Evolutionary conservation across 92 coral and sea anemone genomes (phyloP).

Genomic region (Heteractis magnifica): DNA sequence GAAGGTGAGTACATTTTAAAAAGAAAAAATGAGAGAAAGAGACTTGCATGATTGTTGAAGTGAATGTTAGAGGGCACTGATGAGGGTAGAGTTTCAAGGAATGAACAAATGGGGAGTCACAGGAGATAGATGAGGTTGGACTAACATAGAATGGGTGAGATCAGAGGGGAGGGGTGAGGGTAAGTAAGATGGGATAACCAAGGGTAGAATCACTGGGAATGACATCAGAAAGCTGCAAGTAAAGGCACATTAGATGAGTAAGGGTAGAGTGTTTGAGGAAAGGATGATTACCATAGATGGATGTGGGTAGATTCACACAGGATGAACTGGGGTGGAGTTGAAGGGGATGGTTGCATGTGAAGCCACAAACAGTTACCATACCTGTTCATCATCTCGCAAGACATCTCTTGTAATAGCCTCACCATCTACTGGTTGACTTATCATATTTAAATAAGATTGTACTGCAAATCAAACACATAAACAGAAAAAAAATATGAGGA

Average conservation of each 20-base stretch:
- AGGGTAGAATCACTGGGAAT: not conserved
- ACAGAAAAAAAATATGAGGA: not conserved
- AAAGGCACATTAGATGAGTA: no score
- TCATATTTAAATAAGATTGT: constrained; percentile 74
- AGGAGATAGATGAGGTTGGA: not conserved
- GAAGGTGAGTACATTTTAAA: not conserved
- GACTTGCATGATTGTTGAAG: no score
- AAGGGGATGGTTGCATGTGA: no score
- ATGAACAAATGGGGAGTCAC: no score
- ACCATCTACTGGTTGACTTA: constrained; percentile 61
- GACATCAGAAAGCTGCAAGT: not conserved
- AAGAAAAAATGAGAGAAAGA: not conserved
- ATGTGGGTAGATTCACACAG: not conserved
- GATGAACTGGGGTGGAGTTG: no score
- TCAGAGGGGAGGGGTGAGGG: not conserved
- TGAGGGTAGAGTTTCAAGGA: no score
- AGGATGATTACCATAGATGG: not conserved
- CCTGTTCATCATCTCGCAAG: constrained; percentile 94
- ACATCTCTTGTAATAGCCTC: constrained; percentile 68
- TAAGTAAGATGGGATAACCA: no score
- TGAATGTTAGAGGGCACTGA: no score
- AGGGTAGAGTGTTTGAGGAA: no score
- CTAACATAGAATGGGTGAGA: not conserved
- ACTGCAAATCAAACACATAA: constrained; percentile 49
- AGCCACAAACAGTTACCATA: not conserved